Conservation (phyloP, 53 echinoderm and acorn worm species). For the Pentamera pediparva region DNA sequence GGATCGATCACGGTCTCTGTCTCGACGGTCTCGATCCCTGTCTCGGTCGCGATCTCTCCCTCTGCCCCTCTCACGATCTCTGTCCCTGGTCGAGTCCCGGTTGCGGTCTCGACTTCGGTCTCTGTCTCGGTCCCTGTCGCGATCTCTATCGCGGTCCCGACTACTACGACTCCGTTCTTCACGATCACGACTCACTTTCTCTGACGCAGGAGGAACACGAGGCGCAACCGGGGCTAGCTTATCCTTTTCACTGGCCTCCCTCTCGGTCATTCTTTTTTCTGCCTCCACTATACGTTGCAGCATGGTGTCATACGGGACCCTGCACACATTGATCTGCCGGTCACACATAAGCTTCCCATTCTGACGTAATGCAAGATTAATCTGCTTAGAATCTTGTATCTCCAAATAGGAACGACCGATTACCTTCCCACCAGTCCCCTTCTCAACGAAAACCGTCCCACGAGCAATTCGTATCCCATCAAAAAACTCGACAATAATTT, state of each 20-base stretch:
- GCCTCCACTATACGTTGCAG: conserved; percentile 38
- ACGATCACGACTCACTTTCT: conserved; percentile 2
- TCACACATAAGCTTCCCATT: conserved; percentile 44
- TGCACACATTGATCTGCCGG: conserved; percentile 28
- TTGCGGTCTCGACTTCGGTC: conserved; percentile 13
- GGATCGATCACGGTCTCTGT: conserved; percentile 36
- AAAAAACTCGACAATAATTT: conserved; percentile 63
- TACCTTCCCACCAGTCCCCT: conserved; percentile 36
- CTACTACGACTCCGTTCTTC: conserved; percentile 19
- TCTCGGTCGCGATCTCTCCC: conserved; percentile 40
- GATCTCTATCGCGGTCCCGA: conserved; percentile 34
- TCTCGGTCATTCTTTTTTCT: conserved; percentile 27
- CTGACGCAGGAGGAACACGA: conserved; percentile 6
- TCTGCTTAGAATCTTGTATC: conserved; percentile 39
- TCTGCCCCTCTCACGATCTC: conserved; percentile 31
- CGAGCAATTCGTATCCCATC: conserved; percentile 47
- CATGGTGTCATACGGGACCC: conserved; percentile 49
- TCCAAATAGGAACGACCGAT: conserved; percentile 58
- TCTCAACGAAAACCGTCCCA: conserved; percentile 54
- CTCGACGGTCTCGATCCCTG: conserved; percentile 31
- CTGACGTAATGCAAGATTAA: conserved; percentile 42
- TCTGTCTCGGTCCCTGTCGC: conserved; percentile 20
- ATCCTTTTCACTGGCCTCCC: not conserved
- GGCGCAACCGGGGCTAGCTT: not conserved
- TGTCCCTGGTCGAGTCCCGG: conserved; percentile 20